A percentile compares a stretch with the other conserved stretches of the same genome.
Evolutionary conservation across 1,140 invertebrate species (phyloP).

Genomic region (Drosophila nasuta): DNA sequence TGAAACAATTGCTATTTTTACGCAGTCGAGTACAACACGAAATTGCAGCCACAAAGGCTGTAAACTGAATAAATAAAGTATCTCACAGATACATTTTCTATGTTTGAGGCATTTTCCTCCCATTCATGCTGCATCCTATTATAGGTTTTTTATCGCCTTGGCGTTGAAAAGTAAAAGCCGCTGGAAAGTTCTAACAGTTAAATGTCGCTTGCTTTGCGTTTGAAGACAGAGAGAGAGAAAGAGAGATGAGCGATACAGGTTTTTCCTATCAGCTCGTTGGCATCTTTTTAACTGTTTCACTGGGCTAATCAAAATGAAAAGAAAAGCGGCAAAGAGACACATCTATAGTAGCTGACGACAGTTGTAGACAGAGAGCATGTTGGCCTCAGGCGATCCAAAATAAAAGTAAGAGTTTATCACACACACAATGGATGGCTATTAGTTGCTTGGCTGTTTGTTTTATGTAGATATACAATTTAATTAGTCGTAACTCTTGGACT

Average conservation of each 20-base stretch:
- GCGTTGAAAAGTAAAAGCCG: conserved; percentile 19
- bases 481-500: conserved; percentile 64
- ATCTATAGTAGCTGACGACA: not conserved
- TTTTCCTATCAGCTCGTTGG: conserved; percentile 22
- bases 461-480: conserved; percentile 63
- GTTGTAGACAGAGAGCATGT: not conserved
- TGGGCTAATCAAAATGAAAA: conserved; percentile 42
- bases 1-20: conserved; percentile 30
- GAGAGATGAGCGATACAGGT: conserved; percentile 5
- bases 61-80: not conserved
- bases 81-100: not conserved
- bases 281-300: conserved; percentile 33
- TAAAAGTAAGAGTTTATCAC: conserved; percentile 69
- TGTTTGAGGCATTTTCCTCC: too few relatives aligned
- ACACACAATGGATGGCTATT: conserved; percentile 63
- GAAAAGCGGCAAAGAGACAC: conserved; percentile 28
- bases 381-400: conserved; percentile 12
- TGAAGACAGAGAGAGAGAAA: not conserved
- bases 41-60: not conserved
- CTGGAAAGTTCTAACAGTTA: conserved; percentile 56
- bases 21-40: conserved; percentile 29
- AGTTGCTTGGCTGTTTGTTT: conserved; percentile 49
- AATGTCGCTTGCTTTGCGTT: not conserved
- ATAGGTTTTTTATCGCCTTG: too few relatives aligned
- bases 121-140: too few relatives aligned